Evolutionary conservation across 2,113 vertebrate genomes (phyloP).

Genomic region (Pygoscelis adeliae): DNA sequence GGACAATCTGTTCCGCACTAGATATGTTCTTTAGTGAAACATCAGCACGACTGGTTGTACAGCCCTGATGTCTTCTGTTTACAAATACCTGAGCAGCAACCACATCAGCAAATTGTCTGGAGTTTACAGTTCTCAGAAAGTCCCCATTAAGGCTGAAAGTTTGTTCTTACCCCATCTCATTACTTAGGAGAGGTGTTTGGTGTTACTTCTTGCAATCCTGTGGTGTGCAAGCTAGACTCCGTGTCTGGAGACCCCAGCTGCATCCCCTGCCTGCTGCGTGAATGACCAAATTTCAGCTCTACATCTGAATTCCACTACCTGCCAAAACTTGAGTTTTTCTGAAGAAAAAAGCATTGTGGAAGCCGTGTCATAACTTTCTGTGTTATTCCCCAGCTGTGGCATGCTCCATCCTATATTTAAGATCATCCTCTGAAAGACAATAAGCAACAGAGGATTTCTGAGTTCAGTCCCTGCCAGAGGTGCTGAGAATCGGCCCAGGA

Average conservation of each 20-base stretch:
- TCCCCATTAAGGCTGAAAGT: background rate
- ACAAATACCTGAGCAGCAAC: background rate
- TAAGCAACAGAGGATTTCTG: background rate
- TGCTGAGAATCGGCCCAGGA: constrained; percentile 37
- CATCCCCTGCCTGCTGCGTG: background rate
- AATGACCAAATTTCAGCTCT: background rate
- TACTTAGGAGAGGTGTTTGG: background rate
- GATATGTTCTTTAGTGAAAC: background rate
- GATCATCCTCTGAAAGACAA: background rate
- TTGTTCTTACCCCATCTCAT: background rate
- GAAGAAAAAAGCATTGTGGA: background rate
- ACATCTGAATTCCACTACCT: background rate
- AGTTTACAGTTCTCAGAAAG: background rate
- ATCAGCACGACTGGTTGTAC: background rate
- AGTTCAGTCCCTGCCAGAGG: background rate
- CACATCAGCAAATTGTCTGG: background rate
- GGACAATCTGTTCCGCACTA: background rate
- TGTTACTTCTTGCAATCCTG: background rate
- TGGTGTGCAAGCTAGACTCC: background rate
- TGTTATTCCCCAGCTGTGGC: background rate
- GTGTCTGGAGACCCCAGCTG: background rate
- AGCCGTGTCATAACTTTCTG: background rate
- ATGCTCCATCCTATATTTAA: background rate
- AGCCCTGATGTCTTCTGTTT: background rate
- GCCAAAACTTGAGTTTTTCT: background rate